Evolutionary conservation across 2,888 invertebrate species (phyloP).

Genomic region (Tipula unca): DNA sequence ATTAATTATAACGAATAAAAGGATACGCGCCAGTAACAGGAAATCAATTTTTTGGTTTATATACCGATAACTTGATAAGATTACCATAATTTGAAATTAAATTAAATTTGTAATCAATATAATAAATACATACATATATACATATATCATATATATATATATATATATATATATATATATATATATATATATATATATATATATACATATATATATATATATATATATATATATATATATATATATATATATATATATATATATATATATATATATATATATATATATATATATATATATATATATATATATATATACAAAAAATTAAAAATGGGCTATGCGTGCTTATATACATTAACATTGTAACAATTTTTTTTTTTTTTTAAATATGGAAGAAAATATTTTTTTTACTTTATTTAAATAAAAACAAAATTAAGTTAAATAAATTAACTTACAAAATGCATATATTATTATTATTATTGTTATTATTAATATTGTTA

Average conservation of each 20-base stretch:
- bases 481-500: background rate
- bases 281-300: background rate
- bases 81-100: background rate
- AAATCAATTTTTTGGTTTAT: background rate
- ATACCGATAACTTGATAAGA: background rate
- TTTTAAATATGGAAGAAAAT: background rate
- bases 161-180: background rate
- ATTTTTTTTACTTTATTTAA: background rate
- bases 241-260: background rate
- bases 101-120: background rate
- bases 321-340: background rate
- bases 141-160: background rate
- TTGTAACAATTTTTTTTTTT: background rate
- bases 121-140: background rate
- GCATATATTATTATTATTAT: background rate
- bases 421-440: conserved; percentile 8
- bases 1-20: background rate
- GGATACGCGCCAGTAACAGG: background rate
- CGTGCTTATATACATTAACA: background rate
- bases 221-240: background rate
- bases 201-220: background rate
- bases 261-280: background rate
- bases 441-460: conserved; percentile 8
- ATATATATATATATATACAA: background rate
- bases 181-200: background rate